Conservation (phyloP, 1,140 invertebrate genomes). For the Triops cancriformis region DNA sequence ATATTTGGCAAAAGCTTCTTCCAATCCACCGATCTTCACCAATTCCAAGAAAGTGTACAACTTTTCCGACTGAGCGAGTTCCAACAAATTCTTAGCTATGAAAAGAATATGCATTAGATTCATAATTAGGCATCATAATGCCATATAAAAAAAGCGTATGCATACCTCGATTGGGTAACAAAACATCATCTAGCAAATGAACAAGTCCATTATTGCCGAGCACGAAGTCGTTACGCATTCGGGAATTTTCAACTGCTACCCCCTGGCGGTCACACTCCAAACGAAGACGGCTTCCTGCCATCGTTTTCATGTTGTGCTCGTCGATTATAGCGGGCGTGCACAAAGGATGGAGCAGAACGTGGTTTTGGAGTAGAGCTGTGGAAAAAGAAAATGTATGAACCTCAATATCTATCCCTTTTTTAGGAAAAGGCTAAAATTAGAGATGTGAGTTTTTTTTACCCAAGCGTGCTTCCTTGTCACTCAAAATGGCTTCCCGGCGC, state of each 20-base stretch:
- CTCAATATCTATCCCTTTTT: neutral
- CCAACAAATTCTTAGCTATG: constrained; percentile 40
- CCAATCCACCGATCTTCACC: constrained; percentile 40
- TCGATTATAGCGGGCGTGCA: constrained; percentile 43
- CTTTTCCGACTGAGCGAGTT: constrained; percentile 38
- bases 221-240: constrained; percentile 36
- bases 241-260: constrained; percentile 37
- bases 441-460: constrained; percentile 32
- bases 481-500: constrained; percentile 38
- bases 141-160: constrained; percentile 2
- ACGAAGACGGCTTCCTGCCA: constrained; percentile 35
- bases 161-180: constrained; percentile 43
- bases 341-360: constrained; percentile 42
- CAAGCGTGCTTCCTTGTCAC: constrained; percentile 37
- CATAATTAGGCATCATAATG: neutral
- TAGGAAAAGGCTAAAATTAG: neutral
- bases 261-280: constrained; percentile 41
- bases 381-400: constrained; percentile 16
- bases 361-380: constrained; percentile 42
- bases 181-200: constrained; percentile 41
- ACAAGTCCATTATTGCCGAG: constrained; percentile 42
- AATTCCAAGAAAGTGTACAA: constrained; percentile 40
- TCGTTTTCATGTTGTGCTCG: constrained; percentile 39
- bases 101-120: constrained; percentile 18
- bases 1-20: constrained; percentile 39